Conservation (phyloP, 2,888 invertebrate genomes). For the Platypus cylindrus region DNA sequence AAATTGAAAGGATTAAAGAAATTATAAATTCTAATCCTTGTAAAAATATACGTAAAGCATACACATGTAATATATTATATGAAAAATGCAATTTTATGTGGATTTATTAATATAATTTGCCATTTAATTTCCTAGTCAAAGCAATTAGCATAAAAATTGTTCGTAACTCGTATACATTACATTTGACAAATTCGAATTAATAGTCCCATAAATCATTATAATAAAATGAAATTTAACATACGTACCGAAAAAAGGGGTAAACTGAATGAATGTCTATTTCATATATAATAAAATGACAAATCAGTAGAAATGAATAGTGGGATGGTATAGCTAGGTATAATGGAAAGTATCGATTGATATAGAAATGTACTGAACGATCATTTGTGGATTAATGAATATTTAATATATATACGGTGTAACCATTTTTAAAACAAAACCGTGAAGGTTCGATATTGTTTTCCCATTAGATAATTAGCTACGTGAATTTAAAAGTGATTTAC, state of each 20-base stretch:
- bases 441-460: slow-evolving; percentile 21
- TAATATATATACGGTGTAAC: slow-evolving; percentile 22
- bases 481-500: slow-evolving; percentile 25
- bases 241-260: slow-evolving; percentile 8
- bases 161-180: slow-evolving; percentile 3
- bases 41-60: too few relatives aligned
- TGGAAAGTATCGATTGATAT: slow-evolving; percentile 21
- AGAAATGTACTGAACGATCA: slow-evolving; percentile 16
- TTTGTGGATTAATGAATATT: slow-evolving; percentile 23
- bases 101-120: too few relatives aligned
- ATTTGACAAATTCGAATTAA: slow-evolving; percentile 10
- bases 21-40: too few relatives aligned
- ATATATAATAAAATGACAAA: slow-evolving; percentile 20
- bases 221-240: slow-evolving; percentile 12
- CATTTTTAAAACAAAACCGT: slow-evolving; percentile 13
- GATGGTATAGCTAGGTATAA: slow-evolving; percentile 12
- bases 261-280: slow-evolving; percentile 26
- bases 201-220: slow-evolving; percentile 9
- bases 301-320: not conserved
- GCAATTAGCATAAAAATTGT: slow-evolving; percentile 7
- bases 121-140: too few relatives aligned
- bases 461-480: slow-evolving; percentile 27
- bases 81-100: too few relatives aligned
- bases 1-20: too few relatives aligned
- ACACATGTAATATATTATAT: too few relatives aligned